A percentile compares a stretch with the other conserved stretches of the same genome.
Conservation (phyloP, 2,797 vertebrate genomes). For the Pteronotus mesoamericanus region DNA sequence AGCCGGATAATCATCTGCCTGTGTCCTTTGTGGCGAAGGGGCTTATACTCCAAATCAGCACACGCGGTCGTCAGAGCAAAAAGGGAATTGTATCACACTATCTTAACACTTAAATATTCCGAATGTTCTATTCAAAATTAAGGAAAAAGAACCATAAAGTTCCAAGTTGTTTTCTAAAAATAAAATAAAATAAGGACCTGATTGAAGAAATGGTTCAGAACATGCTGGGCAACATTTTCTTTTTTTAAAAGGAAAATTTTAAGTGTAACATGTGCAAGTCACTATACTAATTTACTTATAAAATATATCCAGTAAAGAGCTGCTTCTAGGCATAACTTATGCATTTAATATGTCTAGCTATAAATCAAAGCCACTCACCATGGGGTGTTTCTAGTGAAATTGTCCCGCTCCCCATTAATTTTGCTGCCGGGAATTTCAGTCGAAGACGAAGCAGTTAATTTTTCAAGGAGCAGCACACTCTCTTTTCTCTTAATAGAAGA, state of each 20-base stretch:
- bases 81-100: not conserved
- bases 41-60: not conserved
- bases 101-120: not conserved
- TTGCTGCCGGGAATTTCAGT: conserved; percentile 62
- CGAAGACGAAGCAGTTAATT: conserved; percentile 76
- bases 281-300: conserved; percentile 65
- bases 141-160: not conserved
- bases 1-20: no score
- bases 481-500: not conserved
- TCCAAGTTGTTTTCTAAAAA: not conserved
- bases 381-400: conserved; percentile 68
- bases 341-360: conserved; percentile 47
- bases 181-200: not conserved
- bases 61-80: not conserved
- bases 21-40: not conserved
- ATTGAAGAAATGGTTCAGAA: conserved; percentile 11
- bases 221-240: conserved; percentile 27
- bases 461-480: conserved; percentile 38
- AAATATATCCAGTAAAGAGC: conserved; percentile 64
- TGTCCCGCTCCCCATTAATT: conserved; percentile 73
- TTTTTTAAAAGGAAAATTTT: conserved; percentile 45
- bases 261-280: conserved; percentile 32
- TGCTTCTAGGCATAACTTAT: conserved; percentile 14
- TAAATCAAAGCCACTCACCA: conserved; percentile 71
- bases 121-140: not conserved